These are phyloP conservation scores for Drosophila paramelanica DNA, from an alignment of 2,888 invertebrate species.

Conservation along the genomic window DNA sequence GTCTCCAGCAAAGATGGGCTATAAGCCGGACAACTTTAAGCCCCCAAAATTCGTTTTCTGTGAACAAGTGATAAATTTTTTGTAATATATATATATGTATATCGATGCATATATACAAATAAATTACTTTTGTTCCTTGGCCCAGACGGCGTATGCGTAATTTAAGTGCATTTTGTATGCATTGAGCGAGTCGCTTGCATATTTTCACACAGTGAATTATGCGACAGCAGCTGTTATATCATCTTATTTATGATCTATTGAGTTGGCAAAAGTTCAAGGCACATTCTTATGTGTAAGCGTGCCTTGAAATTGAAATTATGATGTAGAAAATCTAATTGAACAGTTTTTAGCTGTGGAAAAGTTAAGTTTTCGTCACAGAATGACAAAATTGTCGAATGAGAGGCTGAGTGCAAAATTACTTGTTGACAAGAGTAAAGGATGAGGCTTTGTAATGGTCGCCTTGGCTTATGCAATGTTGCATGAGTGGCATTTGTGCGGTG, in stretches of 20 bases:
- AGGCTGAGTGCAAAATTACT: too few relatives aligned
- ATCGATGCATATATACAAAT: not conserved
- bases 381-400: too few relatives aligned
- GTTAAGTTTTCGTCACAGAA: too few relatives aligned
- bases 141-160: slow-evolving; percentile 45
- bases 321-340: slow-evolving; percentile 42
- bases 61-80: slow-evolving; percentile 41
- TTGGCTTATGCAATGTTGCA: not conserved
- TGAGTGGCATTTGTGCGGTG: not conserved
- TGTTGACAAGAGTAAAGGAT: not conserved
- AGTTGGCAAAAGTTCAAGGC: slow-evolving; percentile 27
- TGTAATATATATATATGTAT: slow-evolving; percentile 2
- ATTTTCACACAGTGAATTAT: slow-evolving; percentile 31
- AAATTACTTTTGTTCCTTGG: slow-evolving; percentile 14
- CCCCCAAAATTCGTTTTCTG: slow-evolving; percentile 50
- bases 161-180: slow-evolving; percentile 42
- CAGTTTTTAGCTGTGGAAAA: not conserved
- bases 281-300: not conserved
- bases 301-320: not conserved
- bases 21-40: slow-evolving; percentile 46
- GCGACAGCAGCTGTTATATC: slow-evolving; percentile 10
- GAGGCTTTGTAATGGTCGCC: not conserved
- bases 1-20: slow-evolving; percentile 8
- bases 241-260: slow-evolving; percentile 29
- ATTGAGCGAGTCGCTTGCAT: slow-evolving; percentile 12